Conservation (phyloP, 2,113 vertebrate species). For the Gasterosteus aculeatus region DNA sequence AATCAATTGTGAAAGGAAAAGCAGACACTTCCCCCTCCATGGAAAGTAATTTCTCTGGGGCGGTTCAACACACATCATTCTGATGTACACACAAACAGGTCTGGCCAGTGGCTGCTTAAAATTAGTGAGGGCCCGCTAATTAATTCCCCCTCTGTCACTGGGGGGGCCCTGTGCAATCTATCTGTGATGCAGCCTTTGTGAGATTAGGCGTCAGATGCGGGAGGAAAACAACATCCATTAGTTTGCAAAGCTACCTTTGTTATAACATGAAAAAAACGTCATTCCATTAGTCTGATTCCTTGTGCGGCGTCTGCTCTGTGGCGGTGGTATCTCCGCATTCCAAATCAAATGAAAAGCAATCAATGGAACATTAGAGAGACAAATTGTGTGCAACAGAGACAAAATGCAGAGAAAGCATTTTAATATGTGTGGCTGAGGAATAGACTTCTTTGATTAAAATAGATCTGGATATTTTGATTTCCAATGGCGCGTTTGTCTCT, state of each 20-base stretch:
- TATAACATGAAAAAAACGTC: conserved; percentile 48
- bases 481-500: conserved; percentile 49
- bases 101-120: conserved; percentile 71
- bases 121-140: conserved; percentile 79
- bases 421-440: conserved; percentile 60
- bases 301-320: conserved; percentile 56
- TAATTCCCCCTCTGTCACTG: conserved; percentile 78
- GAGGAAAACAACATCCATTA: conserved; percentile 80
- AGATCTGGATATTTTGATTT: conserved; percentile 51
- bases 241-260: conserved; percentile 71
- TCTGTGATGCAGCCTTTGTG: conserved; percentile 69
- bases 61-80: conserved; percentile 61
- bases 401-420: conserved; percentile 63
- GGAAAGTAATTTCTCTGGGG: conserved; percentile 76
- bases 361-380: conserved; percentile 75
- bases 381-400: conserved; percentile 59
- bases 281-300: conserved; percentile 77
- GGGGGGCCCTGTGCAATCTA: conserved; percentile 68
- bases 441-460: conserved; percentile 71
- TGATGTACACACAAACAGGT: conserved; percentile 67
- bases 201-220: conserved; percentile 76
- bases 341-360: conserved; percentile 76
- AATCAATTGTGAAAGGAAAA: conserved; percentile 74
- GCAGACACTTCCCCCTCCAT: conserved; percentile 47
- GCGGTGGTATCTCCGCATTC: conserved; percentile 67